These are phyloP conservation scores for Sphaerophoria taeniata DNA, from an alignment of 2,888 invertebrate species.

Conservation along the genomic window DNA sequence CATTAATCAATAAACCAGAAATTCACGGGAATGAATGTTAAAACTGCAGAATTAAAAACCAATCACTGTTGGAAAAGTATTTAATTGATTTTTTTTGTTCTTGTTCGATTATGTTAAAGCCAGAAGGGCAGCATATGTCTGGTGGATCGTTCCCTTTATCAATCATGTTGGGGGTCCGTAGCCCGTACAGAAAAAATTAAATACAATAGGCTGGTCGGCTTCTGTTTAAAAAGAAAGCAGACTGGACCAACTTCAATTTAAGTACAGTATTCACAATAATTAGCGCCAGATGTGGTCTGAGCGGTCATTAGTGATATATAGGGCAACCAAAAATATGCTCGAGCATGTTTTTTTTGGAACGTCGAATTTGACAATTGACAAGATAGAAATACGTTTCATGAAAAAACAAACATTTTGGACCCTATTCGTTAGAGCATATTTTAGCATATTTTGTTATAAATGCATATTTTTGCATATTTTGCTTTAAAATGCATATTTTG, in stretches of 20 bases:
- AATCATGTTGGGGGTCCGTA: slow-evolving; percentile 58
- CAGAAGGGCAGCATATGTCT: slow-evolving; percentile 64
- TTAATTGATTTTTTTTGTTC: slow-evolving; percentile 62
- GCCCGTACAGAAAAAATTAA: not conserved
- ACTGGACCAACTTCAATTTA: slow-evolving; percentile 49
- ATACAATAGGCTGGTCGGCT: slow-evolving; percentile 39
- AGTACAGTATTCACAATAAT: slow-evolving; percentile 70
- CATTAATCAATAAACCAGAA: slow-evolving; percentile 50
- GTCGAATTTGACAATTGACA: too few relatives aligned
- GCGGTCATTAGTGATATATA: slow-evolving; percentile 60
- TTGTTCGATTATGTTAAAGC: slow-evolving; percentile 6
- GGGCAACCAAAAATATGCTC: too few relatives aligned
- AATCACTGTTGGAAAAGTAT: slow-evolving; percentile 61
- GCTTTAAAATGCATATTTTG: too few relatives aligned
- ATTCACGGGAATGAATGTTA: slow-evolving; percentile 21
- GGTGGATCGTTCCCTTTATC: slow-evolving; percentile 53
- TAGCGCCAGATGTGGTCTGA: slow-evolving; percentile 73
- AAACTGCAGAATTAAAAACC: slow-evolving; percentile 72
- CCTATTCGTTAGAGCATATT: too few relatives aligned
- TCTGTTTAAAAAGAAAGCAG: slow-evolving; percentile 22
- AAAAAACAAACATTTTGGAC: too few relatives aligned
- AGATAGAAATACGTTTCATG: too few relatives aligned
- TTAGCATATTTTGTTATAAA: too few relatives aligned
- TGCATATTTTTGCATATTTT: too few relatives aligned
- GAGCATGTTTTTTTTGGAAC: too few relatives aligned